phyloP scores from a whole-genome alignment of 2,888 invertebrate genomes.

The Heliconius erato region DNA sequence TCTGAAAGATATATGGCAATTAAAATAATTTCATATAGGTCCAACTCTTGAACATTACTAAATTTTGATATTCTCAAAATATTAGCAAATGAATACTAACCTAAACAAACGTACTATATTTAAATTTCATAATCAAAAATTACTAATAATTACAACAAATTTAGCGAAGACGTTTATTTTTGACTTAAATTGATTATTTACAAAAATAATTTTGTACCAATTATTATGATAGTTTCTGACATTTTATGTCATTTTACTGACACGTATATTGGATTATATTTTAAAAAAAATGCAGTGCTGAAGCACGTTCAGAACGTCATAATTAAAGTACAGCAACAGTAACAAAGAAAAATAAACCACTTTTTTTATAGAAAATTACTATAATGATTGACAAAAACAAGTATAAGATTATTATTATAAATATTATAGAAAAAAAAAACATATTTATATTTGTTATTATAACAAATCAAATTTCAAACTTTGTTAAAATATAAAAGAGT shows the following conservation, averaged over 20 bases:
- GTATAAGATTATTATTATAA: no score
- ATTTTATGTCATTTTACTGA: conserved; percentile 65
- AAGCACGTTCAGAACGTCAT: no score
- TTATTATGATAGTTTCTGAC: conserved; percentile 63
- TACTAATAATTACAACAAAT: conserved; percentile 53
- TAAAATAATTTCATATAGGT: neutral
- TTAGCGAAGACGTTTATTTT: conserved; percentile 51
- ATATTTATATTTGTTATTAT: neutral
- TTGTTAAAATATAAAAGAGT: conserved; percentile 14
- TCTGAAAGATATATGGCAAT: neutral
- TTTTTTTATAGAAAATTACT: no score
- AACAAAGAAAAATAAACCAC: no score
- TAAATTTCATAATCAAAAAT: neutral
- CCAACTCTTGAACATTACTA: neutral
- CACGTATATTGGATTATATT: neutral
- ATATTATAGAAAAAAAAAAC: neutral
- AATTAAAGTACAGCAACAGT: no score
- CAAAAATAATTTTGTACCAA: conserved; percentile 66
- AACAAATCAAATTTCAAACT: neutral
- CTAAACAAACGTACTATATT: neutral
- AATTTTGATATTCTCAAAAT: neutral
- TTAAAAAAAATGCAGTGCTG: no score
- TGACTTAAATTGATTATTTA: conserved; percentile 64
- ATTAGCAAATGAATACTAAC: neutral
- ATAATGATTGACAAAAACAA: no score